phyloP scores from a whole-genome alignment of 1,140 invertebrate species.

The Magallana gigas region DNA sequence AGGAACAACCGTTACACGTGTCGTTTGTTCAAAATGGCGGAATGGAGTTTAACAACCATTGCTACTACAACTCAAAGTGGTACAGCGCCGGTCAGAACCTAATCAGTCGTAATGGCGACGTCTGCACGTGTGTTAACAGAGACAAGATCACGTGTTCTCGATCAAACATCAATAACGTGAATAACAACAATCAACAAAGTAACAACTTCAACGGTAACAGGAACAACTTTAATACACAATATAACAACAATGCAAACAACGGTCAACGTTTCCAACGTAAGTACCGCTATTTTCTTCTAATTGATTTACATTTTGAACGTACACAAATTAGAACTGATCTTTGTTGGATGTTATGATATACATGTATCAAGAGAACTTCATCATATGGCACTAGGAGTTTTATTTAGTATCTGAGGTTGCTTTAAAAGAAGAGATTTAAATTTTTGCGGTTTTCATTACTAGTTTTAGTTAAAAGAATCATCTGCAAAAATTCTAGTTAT shows the following conservation, averaged over 20 bases:
- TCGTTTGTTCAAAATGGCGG: neutral
- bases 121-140: neutral
- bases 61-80: neutral
- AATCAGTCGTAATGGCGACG: neutral
- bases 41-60: neutral
- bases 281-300: no score
- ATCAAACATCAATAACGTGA: neutral
- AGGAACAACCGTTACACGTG: constrained; percentile 2
- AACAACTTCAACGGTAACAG: neutral
- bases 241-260: no score
- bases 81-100: neutral
- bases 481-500: neutral
- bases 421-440: no score
- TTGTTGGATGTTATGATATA: no score
- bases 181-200: neutral
- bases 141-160: neutral
- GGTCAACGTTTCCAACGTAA: no score
- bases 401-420: no score
- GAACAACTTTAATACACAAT: neutral
- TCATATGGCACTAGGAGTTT: no score
- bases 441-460: no score
- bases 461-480: no score
- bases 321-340: no score
- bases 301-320: no score
- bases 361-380: no score